A percentile compares a stretch with the other conserved stretches of the same genome.
These are phyloP conservation scores for Tiaroga cobitis DNA, from an alignment of 2,797 vertebrate species.

Conservation along the genomic window DNA sequence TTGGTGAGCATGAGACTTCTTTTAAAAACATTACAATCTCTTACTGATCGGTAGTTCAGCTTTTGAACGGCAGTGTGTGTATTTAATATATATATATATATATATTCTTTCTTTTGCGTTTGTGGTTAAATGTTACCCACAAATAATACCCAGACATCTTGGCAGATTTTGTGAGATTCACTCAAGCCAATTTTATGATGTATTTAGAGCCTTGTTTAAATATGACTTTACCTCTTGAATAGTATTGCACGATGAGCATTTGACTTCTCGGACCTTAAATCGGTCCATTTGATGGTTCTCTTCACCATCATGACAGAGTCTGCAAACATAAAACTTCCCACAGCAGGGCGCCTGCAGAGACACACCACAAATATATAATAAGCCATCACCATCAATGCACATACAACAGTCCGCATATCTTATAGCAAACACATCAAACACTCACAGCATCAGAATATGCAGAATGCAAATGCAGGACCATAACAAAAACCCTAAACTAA, in stretches of 20 bases:
- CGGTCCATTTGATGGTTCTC: slow-evolving; percentile 90
- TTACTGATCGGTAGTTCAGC: too few species aligned
- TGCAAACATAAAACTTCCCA: slow-evolving; percentile 90
- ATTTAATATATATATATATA: too few species aligned
- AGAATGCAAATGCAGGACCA: too few species aligned
- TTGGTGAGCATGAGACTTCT: too few species aligned
- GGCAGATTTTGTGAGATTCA: background rate
- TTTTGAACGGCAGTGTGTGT: too few species aligned
- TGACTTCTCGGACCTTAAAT: slow-evolving; percentile 88
- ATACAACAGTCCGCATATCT: background rate
- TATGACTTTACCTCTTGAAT: slow-evolving; percentile 82
- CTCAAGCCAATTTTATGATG: too few species aligned
- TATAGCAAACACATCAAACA: background rate
- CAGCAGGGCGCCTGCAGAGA: slow-evolving; percentile 89
- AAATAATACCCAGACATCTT: background rate
- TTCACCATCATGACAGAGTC: slow-evolving; percentile 89
- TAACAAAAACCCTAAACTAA: background rate
- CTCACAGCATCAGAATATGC: background rate
- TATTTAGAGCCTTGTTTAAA: background rate
- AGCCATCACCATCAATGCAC: background rate
- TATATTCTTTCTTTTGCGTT: background rate
- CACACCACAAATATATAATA: background rate
- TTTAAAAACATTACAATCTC: too few species aligned
- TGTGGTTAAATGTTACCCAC: background rate
- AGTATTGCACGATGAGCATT: slow-evolving; percentile 82